A percentile compares a stretch with the other conserved stretches of the same genome.
Conservation (phyloP, 2,797 vertebrate genomes). For the Leucoraja ocellata region DNA sequence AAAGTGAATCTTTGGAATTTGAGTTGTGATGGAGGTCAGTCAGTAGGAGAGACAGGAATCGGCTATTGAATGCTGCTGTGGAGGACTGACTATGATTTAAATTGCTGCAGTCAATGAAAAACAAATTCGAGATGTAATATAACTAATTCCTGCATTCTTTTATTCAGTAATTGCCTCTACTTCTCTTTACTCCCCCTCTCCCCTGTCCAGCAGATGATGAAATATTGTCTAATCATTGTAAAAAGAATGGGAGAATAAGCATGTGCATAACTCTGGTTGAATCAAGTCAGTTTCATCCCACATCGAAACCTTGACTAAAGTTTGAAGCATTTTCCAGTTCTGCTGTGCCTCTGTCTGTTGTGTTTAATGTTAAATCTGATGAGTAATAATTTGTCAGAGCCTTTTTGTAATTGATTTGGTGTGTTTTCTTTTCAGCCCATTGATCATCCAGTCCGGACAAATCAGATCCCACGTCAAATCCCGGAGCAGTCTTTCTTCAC, state of each 20-base stretch:
- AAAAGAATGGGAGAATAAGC: not conserved
- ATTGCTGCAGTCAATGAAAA: not conserved
- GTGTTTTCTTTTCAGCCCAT: slow-evolving; percentile 57
- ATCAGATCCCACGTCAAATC: slow-evolving; percentile 77
- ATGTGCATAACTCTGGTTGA: not conserved
- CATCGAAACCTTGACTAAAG: not conserved
- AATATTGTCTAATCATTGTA: not conserved
- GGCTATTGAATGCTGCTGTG: not conserved
- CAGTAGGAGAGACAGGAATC: not conserved
- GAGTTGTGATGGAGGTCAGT: not conserved
- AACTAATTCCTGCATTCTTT: not conserved
- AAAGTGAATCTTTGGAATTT: not conserved
- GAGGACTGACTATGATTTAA: not conserved
- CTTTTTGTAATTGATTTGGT: slow-evolving; percentile 10
- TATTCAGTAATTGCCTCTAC: not conserved
- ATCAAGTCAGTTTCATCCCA: not conserved
- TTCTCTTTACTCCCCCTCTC: not conserved
- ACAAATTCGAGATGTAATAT: too few relatives aligned
- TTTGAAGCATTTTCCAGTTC: not conserved
- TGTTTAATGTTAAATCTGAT: not conserved
- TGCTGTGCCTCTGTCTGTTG: not conserved
- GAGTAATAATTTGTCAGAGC: not conserved
- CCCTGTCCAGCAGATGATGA: not conserved
- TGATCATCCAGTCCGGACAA: slow-evolving; percentile 75
- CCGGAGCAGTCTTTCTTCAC: slow-evolving; percentile 79